These are phyloP conservation scores for Hydropsyche betteni DNA, from an alignment of 2,888 invertebrate species.

Conservation along the genomic window DNA sequence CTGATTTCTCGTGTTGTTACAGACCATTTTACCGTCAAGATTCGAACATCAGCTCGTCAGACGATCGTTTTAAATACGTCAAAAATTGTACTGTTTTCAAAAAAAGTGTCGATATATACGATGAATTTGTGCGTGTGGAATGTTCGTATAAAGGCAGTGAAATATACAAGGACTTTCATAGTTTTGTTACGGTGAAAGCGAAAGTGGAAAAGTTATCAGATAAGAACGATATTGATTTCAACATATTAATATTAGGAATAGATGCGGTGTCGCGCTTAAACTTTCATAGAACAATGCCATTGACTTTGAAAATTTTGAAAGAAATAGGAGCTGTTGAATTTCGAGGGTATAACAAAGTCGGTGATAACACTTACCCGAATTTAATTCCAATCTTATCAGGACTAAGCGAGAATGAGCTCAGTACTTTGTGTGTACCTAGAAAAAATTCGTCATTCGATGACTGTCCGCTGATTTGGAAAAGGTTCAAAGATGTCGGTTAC, in stretches of 20 bases:
- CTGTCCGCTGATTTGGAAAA: slow-evolving; percentile 87
- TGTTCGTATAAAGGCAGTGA: slow-evolving; percentile 65
- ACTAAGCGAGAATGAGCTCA: slow-evolving; percentile 71
- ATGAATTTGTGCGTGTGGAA: slow-evolving; percentile 75
- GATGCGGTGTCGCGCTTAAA: slow-evolving; percentile 88
- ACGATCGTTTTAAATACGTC: slow-evolving; percentile 63
- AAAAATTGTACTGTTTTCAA: slow-evolving; percentile 64
- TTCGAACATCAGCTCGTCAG: slow-evolving; percentile 59
- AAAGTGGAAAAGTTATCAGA: slow-evolving; percentile 53
- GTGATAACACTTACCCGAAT: slow-evolving; percentile 94
- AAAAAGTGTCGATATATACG: slow-evolving; percentile 59
- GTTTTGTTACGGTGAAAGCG: slow-evolving; percentile 62
- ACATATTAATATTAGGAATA: slow-evolving; percentile 82
- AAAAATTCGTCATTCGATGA: slow-evolving; percentile 73
- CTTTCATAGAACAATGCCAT: slow-evolving; percentile 84
- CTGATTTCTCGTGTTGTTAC: slow-evolving; percentile 70
- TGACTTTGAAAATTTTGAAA: slow-evolving; percentile 70
- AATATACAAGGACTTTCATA: slow-evolving; percentile 75
- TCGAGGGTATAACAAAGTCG: slow-evolving; percentile 91
- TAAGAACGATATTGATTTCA: slow-evolving; percentile 59
- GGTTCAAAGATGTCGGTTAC: slow-evolving; percentile 76
- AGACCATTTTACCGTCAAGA: slow-evolving; percentile 66
- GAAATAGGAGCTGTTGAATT: slow-evolving; percentile 77
- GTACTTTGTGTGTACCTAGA: slow-evolving; percentile 70
- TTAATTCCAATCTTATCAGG: slow-evolving; percentile 83